phyloP scores from a whole-genome alignment of 64 coral and sea anemone species.

The Pachyseris speciosa region DNA sequence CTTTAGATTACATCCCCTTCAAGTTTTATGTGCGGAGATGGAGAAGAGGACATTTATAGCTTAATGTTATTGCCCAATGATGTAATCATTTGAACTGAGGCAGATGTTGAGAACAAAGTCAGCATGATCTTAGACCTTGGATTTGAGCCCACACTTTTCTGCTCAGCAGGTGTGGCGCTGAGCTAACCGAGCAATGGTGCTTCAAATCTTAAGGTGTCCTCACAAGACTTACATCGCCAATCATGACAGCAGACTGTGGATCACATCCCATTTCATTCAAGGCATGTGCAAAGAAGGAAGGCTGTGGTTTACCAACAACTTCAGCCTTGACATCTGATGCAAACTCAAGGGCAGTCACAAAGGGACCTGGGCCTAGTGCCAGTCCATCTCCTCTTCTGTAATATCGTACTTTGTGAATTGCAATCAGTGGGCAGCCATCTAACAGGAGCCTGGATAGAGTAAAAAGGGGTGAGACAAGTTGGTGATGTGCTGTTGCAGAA shows the following conservation, averaged over 20 bases:
- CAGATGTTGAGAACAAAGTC: no score
- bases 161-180: no score
- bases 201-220: no score
- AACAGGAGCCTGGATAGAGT: constrained; percentile 70
- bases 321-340: constrained; percentile 78
- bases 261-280: constrained; percentile 72
- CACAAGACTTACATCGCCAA: constrained; percentile 88
- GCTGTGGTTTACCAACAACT: constrained; percentile 91
- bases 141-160: no score
- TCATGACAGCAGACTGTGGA: constrained; percentile 83
- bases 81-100: no score
- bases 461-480: neutral
- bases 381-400: constrained; percentile 95
- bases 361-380: constrained; percentile 91
- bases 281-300: constrained; percentile 74
- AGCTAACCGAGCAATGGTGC: no score
- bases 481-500: no score
- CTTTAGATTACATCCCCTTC: no score
- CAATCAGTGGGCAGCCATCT: constrained; percentile 83
- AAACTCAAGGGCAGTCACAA: constrained; percentile 91
- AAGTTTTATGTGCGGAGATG: no score
- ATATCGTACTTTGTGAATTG: constrained; percentile 95
- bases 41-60: no score
- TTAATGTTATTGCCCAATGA: no score
- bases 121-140: no score